Percentiles rank a stretch among this genome's conserved stretches.
These are phyloP conservation scores for Lithobates pipiens DNA, from an alignment of 2,797 vertebrate species.

Conservation along the genomic window DNA sequence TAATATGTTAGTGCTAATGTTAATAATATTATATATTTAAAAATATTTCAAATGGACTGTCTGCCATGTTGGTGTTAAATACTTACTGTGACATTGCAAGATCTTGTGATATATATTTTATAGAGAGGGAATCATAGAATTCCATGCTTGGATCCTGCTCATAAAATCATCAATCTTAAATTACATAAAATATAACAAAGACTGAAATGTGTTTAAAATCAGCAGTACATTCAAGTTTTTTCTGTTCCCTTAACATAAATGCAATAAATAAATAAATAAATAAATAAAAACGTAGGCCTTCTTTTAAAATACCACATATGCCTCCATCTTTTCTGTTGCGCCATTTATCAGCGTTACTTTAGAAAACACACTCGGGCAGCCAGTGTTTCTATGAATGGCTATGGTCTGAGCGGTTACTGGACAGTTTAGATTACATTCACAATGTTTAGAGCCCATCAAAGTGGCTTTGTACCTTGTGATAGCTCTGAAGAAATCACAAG, in stretches of 20 bases:
- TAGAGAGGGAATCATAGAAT: slow-evolving; percentile 52
- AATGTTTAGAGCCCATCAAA: no score
- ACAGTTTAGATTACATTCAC: no score
- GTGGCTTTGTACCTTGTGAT: no score
- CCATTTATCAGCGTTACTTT: no score
- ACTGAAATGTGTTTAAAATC: slow-evolving; percentile 34
- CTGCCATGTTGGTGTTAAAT: slow-evolving; percentile 27
- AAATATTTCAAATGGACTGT: slow-evolving; percentile 19
- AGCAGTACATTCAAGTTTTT: slow-evolving; percentile 20
- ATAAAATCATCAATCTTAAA: slow-evolving; percentile 55
- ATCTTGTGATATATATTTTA: slow-evolving; percentile 48
- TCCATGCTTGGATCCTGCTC: slow-evolving; percentile 53
- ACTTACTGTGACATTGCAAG: slow-evolving; percentile 58
- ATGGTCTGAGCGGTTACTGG: no score
- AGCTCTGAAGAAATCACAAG: no score
- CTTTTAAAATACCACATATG: background rate
- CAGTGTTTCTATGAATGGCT: no score
- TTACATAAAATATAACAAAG: slow-evolving; percentile 55
- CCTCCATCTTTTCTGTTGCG: background rate
- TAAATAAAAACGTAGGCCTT: background rate
- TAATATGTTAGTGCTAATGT: background rate
- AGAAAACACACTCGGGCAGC: no score
- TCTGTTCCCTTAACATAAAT: background rate
- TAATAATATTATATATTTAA: background rate
- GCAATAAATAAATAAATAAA: background rate